Evolutionary conservation across 1,140 invertebrate species (phyloP), one percentile per base, ranked within the genome.

Genomic region (Wasmannia auropunctata): DNA sequence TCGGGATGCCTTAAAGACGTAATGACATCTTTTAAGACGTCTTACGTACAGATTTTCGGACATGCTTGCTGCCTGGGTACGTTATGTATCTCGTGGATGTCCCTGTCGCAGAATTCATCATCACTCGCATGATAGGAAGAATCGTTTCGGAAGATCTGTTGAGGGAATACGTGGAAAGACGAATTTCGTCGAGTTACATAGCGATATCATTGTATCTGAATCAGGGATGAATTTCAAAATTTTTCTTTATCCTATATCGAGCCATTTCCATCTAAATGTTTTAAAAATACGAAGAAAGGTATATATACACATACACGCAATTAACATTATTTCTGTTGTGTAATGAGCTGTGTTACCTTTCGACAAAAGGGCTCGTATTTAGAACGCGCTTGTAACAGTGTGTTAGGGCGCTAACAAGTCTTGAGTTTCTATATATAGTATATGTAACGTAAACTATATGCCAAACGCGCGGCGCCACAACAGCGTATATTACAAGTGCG

Each of bases 11-110:
- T n/a, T n/a, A n/a, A n/a, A n/a, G n/a, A n/a, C n/a, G n/a, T n/a
- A n/a, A n/a, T n/a, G n/a, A n/a, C n/a, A n/a, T n/a, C n/a, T n/a
- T n/a, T n/a, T n/a, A n/a, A n/a, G n/a, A n/a, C n/a, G n/a, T n/a
- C n/a, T n/a, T n/a, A n/a, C n/a, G n/a, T n/a, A n/a, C n/a, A n/a
- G n/a, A n/a, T n/a, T n/a, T n/a, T n/a, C n/a, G n/a, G n/a, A n/a
- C n/a, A n/a, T n/a, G n/a, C n/a, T n/a, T n/a, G n/a, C n/a, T n/a
- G n/a, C n/a, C n/a, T n/a, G n/a, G n/a, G n/a, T 62, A 54, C 49
- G 37, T 62, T 46, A 70, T n/a, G n/a, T 60, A 62, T 67, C 51
- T 75, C 76, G 87, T 87, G 79, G 69, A 51, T 88, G 60, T 22
- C 72, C 40, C 56, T 74, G 54, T 88, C 51, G 46, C 56, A 65